Percentiles rank a stretch among this genome's conserved stretches.
Evolutionary conservation across 2,888 invertebrate species (phyloP).

Genomic region (Oxycera nigricornis): DNA sequence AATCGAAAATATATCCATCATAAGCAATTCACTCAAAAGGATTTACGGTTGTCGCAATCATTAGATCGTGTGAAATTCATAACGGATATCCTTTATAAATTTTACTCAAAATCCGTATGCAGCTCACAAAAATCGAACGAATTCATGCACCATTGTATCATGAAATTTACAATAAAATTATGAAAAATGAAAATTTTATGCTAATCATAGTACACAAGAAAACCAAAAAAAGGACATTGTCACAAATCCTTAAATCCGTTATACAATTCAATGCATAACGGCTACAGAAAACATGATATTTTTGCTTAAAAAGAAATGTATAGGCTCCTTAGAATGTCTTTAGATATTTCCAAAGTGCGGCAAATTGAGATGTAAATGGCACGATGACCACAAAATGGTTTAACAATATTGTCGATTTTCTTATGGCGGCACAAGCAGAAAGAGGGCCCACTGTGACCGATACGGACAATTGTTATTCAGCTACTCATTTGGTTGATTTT

Average conservation of each 20-base stretch:
- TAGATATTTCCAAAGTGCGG: conserved; percentile 13
- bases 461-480: conserved; percentile 3
- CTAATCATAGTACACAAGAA: conserved; percentile 19
- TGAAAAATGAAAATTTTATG: conserved; percentile 27
- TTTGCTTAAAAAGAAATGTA: background rate
- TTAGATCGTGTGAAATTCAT: background rate
- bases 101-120: background rate
- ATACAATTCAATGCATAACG: conserved; percentile 5
- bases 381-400: conserved; percentile 27
- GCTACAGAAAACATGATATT: background rate
- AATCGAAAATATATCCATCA: conserved; percentile 25
- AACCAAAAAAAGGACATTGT: background rate
- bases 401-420: conserved; percentile 6
- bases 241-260: conserved; percentile 22
- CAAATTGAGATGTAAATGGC: conserved; percentile 30
- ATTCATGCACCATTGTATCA: background rate
- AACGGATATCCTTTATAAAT: conserved; percentile 8
- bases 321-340: conserved; percentile 4
- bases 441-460: conserved; percentile 1
- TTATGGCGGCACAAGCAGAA: background rate
- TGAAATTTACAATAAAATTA: conserved; percentile 7
- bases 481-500: background rate
- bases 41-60: conserved; percentile 35
- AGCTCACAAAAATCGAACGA: background rate
- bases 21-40: background rate